Evolutionary conservation across 2,113 vertebrate species (phyloP).

Genomic region (Galemys pyrenaicus): DNA sequence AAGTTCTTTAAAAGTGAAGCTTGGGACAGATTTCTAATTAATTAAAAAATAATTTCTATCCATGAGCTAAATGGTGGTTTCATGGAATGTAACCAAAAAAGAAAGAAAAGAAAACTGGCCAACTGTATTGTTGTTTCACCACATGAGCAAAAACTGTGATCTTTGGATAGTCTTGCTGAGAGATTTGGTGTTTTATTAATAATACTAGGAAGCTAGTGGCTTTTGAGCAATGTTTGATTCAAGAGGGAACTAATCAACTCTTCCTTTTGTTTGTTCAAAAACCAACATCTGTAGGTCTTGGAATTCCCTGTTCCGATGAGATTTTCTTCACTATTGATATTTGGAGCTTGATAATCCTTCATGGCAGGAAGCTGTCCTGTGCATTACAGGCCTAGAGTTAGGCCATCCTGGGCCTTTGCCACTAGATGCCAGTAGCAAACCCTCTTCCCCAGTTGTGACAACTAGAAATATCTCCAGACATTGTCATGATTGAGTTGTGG

Average conservation of each 20-base stretch:
- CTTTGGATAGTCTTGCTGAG: slow-evolving; percentile 45
- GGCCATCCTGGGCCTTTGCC: neutral
- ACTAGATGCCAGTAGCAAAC: neutral
- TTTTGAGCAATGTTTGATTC: slow-evolving; percentile 43
- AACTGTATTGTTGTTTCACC: slow-evolving; percentile 10
- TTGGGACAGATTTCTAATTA: neutral
- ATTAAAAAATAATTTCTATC: slow-evolving; percentile 33
- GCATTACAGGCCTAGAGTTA: neutral
- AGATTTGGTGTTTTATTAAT: slow-evolving; percentile 52
- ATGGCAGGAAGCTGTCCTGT: neutral
- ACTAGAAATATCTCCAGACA: neutral
- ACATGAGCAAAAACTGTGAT: slow-evolving; percentile 47
- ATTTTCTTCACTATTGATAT: neutral
- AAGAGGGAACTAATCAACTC: neutral
- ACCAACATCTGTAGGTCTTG: neutral
- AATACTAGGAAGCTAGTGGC: slow-evolving; percentile 6
- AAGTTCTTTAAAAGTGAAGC: slow-evolving; percentile 26
- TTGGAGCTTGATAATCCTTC: neutral
- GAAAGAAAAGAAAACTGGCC: neutral
- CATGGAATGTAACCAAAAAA: neutral
- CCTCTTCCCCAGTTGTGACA: neutral
- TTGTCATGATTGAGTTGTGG: neutral
- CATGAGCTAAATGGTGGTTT: slow-evolving; percentile 29
- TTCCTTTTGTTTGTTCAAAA: slow-evolving; percentile 24
- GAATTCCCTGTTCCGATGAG: neutral